These are phyloP conservation scores for Galeruca laticollis DNA, from an alignment of 2,888 invertebrate species.

Conservation along the genomic window DNA sequence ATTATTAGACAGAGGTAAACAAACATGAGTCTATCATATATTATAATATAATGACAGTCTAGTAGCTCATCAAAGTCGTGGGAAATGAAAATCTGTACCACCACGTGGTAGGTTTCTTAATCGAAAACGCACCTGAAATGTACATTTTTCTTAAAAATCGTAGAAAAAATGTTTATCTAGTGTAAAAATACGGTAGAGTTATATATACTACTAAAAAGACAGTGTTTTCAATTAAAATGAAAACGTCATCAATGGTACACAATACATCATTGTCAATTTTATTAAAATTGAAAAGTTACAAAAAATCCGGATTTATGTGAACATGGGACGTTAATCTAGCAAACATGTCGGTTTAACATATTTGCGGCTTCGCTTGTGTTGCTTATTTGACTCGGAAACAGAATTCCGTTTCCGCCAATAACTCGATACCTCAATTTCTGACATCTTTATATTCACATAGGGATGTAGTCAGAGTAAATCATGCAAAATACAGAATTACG, in stretches of 20 bases:
- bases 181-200: too few species aligned
- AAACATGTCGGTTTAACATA: neutral
- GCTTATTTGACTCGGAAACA: slow-evolving; percentile 7
- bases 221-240: too few species aligned
- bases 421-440: neutral
- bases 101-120: too few species aligned
- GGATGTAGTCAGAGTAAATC: neutral
- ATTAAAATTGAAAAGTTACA: neutral
- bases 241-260: neutral
- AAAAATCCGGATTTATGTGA: neutral
- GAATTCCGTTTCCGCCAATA: slow-evolving; percentile 3
- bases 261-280: neutral
- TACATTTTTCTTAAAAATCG: too few species aligned
- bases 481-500: neutral
- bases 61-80: too few species aligned
- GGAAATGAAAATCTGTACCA: too few species aligned
- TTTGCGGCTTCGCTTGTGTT: neutral
- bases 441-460: neutral
- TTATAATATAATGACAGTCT: too few species aligned
- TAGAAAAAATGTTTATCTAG: too few species aligned
- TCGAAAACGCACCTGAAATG: too few species aligned
- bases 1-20: too few species aligned
- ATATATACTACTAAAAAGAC: too few species aligned
- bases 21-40: too few species aligned
- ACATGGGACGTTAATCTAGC: neutral